Base-by-base conservation (phyloP, 2,113 vertebrate species). In the Neodontobutis hainanensis region DNA sequence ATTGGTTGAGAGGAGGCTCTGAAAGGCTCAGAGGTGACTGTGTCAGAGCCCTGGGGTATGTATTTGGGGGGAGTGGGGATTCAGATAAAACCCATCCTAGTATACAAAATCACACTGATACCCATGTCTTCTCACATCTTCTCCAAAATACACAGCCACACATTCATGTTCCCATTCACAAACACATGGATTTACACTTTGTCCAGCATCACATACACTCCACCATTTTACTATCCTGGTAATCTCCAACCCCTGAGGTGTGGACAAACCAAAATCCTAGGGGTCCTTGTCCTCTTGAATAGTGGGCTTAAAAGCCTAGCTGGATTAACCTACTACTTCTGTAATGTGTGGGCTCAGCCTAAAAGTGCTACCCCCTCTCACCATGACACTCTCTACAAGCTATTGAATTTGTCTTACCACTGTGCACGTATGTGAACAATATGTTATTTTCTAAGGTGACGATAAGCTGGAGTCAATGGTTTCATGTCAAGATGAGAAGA, bases 311-410 rank as follows among this genome's bases (percentile, higher is more conserved):
- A 89, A 89, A 81, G 87, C 88, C 88, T 74, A 73, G 76, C 79
- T 64, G 85, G 89, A 92, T 94, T 92, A 92, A 68, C 62, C 76
- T 76, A 58, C 81, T 16, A 58, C 80, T 82, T 85, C 85, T 84
- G 86, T 88, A 90, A 92, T 88, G 89, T 91, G 85, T 91, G 84
- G 91, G 90, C 90, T 92, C 89, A 88, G 89, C 87, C 90, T 90
- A 88, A 91, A 90, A 87, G 73, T 80, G 70, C 75, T 65, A 67
- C 73, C 81, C 79, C 78, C 78, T 74, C 87, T 64, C 87, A 83
- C 82, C 81, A 43, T 53, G 80, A 87, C 68, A 47, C 69, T 45
- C 63, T 77, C 66, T 73, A 27, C 65, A 16, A 3, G 68, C 84
- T 61, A 76, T 89, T 91, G 85, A 87, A 66, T 76, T 77, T 79